A percentile compares a stretch with the other conserved stretches of the same genome.
phyloP scores from a whole-genome alignment of 2,113 vertebrate species.

The Pygoscelis antarcticus region DNA sequence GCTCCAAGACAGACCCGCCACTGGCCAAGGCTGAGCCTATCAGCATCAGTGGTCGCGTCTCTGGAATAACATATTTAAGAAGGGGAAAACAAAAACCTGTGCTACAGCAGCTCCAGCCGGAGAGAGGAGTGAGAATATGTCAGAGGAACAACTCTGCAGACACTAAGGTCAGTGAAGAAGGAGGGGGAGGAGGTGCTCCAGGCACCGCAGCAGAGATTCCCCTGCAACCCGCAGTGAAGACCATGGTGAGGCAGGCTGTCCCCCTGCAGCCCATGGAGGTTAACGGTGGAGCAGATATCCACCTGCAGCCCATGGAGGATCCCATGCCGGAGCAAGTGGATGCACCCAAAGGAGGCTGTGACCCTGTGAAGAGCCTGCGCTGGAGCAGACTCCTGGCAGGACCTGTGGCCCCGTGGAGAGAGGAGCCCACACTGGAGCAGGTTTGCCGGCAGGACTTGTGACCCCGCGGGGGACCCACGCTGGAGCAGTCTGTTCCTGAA shows the following conservation, averaged over 20 bases:
- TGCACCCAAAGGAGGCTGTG: too few relatives aligned
- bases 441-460: neutral
- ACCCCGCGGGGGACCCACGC: neutral
- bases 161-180: neutral
- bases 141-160: neutral
- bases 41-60: accelerated
- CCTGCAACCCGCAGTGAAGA: neutral
- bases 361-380: accelerated
- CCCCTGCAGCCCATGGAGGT: too few relatives aligned
- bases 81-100: neutral
- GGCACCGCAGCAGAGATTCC: neutral
- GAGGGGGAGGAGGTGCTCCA: neutral
- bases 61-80: neutral
- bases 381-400: neutral
- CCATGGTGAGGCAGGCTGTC: neutral
- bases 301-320: too few relatives aligned
- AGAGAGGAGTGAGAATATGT: neutral
- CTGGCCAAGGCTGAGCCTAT: neutral
- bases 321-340: too few relatives aligned
- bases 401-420: too few relatives aligned
- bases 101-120: neutral
- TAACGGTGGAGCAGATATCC: too few relatives aligned
- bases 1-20: neutral
- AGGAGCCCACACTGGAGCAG: neutral
- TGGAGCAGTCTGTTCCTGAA: neutral